These are phyloP conservation scores for Chrysaora quinquecirrha DNA, from an alignment of 30 jellyfish, hydroid and myxozoan genomes.

Conservation along the genomic window DNA sequence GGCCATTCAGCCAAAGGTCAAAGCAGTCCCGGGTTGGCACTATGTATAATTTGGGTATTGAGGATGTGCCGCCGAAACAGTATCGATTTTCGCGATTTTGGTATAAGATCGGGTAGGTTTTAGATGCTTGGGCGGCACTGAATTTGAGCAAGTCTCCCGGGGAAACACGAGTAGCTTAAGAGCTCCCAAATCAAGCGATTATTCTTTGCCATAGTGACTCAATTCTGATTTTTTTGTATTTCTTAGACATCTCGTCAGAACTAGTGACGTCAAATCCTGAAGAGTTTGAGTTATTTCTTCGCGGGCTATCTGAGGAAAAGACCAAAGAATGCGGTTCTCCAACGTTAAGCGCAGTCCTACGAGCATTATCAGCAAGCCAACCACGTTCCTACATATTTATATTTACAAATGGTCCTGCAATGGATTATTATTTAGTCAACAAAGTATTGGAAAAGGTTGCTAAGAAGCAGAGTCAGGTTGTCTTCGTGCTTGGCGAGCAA, in stretches of 20 bases:
- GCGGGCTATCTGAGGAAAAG: constrained; percentile 31
- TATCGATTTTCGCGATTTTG: too few relatives aligned
- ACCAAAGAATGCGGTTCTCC: constrained; percentile 53
- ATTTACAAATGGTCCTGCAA: constrained; percentile 83
- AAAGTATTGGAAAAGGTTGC: constrained; percentile 49
- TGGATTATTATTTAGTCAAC: constrained; percentile 57
- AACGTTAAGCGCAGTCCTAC: constrained; percentile 53
- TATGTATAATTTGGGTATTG: too few relatives aligned
- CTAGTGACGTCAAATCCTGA: constrained; percentile 64
- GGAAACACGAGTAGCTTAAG: too few relatives aligned
- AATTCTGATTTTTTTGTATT: too few relatives aligned
- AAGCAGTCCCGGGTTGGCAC: too few relatives aligned
- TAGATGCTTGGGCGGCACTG: too few relatives aligned
- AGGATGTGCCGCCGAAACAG: too few relatives aligned
- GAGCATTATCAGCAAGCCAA: constrained; percentile 51
- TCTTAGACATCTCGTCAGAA: constrained; percentile 21
- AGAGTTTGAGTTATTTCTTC: constrained; percentile 63
- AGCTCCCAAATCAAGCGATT: too few relatives aligned
- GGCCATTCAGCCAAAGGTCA: too few relatives aligned
- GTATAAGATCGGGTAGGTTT: too few relatives aligned
- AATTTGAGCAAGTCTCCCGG: too few relatives aligned
- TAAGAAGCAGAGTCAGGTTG: constrained; percentile 66
- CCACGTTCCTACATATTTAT: constrained; percentile 75
- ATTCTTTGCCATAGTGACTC: too few relatives aligned
- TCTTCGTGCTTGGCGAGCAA: constrained; percentile 68